Evolutionary conservation across 2,797 vertebrate genomes (phyloP), one percentile per base, ranked within the genome.

Genomic region (Sebastes cheni): DNA sequence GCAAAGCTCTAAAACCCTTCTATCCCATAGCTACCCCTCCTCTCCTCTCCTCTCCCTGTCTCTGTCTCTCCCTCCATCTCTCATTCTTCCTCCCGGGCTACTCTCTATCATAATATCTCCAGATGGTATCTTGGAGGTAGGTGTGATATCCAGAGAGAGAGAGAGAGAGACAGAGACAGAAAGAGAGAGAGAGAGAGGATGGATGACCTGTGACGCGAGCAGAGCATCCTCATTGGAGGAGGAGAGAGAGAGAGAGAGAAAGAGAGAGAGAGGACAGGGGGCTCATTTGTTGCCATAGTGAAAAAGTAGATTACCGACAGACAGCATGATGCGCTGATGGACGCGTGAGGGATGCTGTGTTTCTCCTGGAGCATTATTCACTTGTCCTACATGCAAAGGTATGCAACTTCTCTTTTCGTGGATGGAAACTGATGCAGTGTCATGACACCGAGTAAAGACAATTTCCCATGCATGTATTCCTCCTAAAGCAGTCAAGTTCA

Each of bases 201-300:
- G 83, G 67, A 50, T 81, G 89, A 91, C 87, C 86, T 91, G 81
- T 86, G 89, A 90, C 62, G 75, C 68, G 60, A 66, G 30, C 32
- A 30, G 65, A 90, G 88, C 83, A 77, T 89, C 81, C 83, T 89
- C 85, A 92, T 91, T 90, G 89, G 92, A 86, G 88, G 75, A 32
- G 11, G 66, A 75, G 16, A 55, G n/a, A 11, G 54, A 25, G 52
- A 27, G 65, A 27, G 64, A 20, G 6, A 27, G 16, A 29, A 6
- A 36, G 71, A 73, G 80, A 82, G 77, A 74, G 67, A 39, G 72
- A 58, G 72, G 46, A 46, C 27, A 67, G 39, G 75, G 70, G 70
- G 81, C 85, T 92, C 89, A 90, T 92, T 88, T 91, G 92, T 95
- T 95, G 91, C 92, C 90, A 94, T 94, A 94, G 93, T 94, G 92